Evolutionary conservation across 2,888 invertebrate genomes (phyloP), one percentile per base, ranked within the genome.

Genomic region (Erebia ligea): DNA sequence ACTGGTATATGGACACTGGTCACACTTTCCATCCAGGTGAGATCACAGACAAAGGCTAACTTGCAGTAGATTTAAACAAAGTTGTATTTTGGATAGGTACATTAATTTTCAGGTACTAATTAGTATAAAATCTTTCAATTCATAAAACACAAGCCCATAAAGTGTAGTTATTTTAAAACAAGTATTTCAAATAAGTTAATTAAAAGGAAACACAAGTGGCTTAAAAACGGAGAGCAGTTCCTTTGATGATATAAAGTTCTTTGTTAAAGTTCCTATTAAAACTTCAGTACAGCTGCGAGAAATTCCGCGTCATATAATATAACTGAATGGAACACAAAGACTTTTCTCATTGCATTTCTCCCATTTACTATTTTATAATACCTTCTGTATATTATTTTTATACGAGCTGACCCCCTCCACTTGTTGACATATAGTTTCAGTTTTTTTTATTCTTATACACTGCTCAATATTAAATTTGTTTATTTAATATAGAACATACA

Each of bases 191-290:
- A 61, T 70, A 57, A 68, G 73, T 68, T 71, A 67, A 71, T 69
- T 68, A 69, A 65, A 64, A 57, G 70, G 72, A 75, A 76, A 72
- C 58, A 62, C 70, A 71, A 69, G 72, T 70, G 67, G 66, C 72
- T 75, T 77, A 70, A 74, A 78, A 76, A 67, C 67, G 45, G 73
- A 68, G 73, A 70, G 56, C 64, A 67, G 48, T 66, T 69, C 69
- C 67, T 67, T 72, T 63, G 67, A 72, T 69, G 56, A 66, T 56
- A 57, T 66, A 72, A 68, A 73, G 65, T 66, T 71, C 76, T 78
- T 77, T 79, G 76, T 78, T 74, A 70, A 71, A 72, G 75, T 73
- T 76, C 64, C 72, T 73, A 75, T 76, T 75, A 76, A 75, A 75
- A 76, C 69, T 77, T 75, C 69, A 71, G 69, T 75, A 73, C 77